Percentiles rank a stretch among this genome's conserved stretches.
These are phyloP conservation scores for Clitarchus hookeri DNA, from an alignment of 2,888 invertebrate genomes.

Conservation along the genomic window DNA sequence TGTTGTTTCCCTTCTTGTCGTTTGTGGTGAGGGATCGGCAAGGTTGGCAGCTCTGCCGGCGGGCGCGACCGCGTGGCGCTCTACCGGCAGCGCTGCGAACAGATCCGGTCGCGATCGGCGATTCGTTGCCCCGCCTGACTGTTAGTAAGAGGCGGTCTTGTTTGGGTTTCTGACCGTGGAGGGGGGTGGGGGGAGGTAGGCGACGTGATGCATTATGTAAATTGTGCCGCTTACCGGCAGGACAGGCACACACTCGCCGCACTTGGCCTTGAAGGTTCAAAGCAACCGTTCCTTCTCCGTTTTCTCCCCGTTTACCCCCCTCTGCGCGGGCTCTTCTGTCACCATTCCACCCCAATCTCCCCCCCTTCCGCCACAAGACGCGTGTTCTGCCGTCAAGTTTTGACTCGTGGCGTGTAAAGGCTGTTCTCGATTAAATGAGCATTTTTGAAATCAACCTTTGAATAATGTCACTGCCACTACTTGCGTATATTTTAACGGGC, in stretches of 20 bases:
- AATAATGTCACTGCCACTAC: too few species aligned
- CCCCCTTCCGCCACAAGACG: too few species aligned
- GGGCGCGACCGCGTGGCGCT: neutral
- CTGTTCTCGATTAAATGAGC: too few species aligned
- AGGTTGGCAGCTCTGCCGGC: neutral
- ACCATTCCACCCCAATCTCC: too few species aligned
- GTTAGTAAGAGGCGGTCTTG: neutral
- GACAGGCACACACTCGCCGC: slow-evolving; percentile 2
- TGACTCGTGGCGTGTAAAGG: too few species aligned
- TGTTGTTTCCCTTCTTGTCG: neutral
- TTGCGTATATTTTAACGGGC: too few species aligned
- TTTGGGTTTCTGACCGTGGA: neutral
- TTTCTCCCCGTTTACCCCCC: neutral
- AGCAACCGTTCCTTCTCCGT: neutral
- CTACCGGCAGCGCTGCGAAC: slow-evolving; percentile 7
- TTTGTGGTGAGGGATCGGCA: neutral
- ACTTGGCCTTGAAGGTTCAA: neutral
- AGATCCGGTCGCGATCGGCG: neutral
- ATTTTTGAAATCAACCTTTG: too few species aligned
- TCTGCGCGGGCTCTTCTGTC: too few species aligned
- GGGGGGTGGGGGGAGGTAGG: neutral
- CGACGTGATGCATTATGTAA: neutral
- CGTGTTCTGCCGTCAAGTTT: too few species aligned
- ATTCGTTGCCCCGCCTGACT: too few species aligned
- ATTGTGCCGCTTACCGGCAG: slow-evolving; percentile 3